Evolutionary conservation across 2,113 vertebrate genomes (phyloP), one percentile per base, ranked within the genome.

Genomic region (Turdus rufiventris): DNA sequence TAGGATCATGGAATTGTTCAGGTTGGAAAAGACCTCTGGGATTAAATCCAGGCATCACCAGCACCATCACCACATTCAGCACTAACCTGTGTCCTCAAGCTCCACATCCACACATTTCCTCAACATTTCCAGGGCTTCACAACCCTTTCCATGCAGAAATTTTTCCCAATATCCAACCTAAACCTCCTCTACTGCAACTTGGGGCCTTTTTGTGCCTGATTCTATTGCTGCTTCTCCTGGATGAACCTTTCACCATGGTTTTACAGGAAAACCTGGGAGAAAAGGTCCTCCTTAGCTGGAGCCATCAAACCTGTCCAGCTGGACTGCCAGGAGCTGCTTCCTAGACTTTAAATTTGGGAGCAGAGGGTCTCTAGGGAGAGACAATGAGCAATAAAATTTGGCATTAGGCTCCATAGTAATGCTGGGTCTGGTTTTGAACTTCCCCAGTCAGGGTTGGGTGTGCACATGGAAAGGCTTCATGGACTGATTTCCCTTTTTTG

Each of bases 331-430:
- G 28, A 79, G 6, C 8, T 40, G 40, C 48, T 83, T 45, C 50
- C 34, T 31, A 3, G 31, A 28, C 18, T 56, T 67, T 13, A 62
- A 19, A 40, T 75, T 11, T 50, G 54, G 63, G 73, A 84, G 83
- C 34, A 77, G 74, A 76, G 23, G 5, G 24, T 50, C 8, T 76
- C 25, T 48, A 8, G 31, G 48, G 43, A 50, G 31, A 23, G 26
- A 29, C 31, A 75, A 47, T 13, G 38, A 72, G 8, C 25, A 51
- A 12, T 47, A 24, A 33, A 26, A 47, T 54, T n/a, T 68, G 65
- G 26, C 5, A 7, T 57, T 34, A 28, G 9, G 31, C 14, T 68
- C 31, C 1, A 1, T 24, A 24, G 43, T 31, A 42, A 36, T 0
- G 0, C 29, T 51, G 31, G 42, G 17, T 42, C 34, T 63, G 31